Conservation (phyloP, 2,888 invertebrate genomes). For the Trissolcus brochymenae region DNA sequence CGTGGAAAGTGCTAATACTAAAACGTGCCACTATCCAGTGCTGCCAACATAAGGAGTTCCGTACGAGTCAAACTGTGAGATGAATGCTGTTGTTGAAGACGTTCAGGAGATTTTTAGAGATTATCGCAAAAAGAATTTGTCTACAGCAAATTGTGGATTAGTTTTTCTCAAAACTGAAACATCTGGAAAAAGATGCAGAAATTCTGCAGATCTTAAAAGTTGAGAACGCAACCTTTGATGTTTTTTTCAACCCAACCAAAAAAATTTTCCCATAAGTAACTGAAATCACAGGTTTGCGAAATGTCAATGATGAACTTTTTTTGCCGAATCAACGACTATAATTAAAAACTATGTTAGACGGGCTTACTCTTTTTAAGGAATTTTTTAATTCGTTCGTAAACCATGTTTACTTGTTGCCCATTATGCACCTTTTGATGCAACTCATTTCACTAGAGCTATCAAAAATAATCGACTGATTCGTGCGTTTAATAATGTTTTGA, state of each 20-base stretch:
- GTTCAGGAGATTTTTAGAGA: not conserved
- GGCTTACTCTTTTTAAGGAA: not conserved
- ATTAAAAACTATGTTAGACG: not conserved
- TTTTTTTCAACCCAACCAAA: slow-evolving; percentile 26
- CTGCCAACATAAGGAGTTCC: slow-evolving; percentile 57
- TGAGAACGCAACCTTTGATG: slow-evolving; percentile 37
- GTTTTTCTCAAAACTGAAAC: slow-evolving; percentile 61
- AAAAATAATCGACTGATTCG: not conserved
- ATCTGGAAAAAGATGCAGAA: slow-evolving; percentile 33
- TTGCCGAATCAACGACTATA: not conserved
- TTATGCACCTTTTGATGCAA: not conserved
- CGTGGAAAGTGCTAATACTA: too few relatives aligned
- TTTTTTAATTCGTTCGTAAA: not conserved
- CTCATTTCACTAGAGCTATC: not conserved
- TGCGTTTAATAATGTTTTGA: not conserved
- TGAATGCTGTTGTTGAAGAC: not conserved
- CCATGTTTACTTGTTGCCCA: not conserved
- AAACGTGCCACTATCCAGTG: too few relatives aligned
- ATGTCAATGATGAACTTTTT: not conserved
- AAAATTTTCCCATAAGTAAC: not conserved
- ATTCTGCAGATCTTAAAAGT: slow-evolving; percentile 54
- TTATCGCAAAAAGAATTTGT: not conserved
- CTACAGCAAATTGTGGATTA: slow-evolving; percentile 12
- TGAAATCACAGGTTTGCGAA: not conserved
- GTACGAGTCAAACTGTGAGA: slow-evolving; percentile 57